Evolutionary conservation across 1,140 invertebrate genomes (phyloP), one percentile per base, ranked within the genome.

Genomic region (Ceratina calcarata): DNA sequence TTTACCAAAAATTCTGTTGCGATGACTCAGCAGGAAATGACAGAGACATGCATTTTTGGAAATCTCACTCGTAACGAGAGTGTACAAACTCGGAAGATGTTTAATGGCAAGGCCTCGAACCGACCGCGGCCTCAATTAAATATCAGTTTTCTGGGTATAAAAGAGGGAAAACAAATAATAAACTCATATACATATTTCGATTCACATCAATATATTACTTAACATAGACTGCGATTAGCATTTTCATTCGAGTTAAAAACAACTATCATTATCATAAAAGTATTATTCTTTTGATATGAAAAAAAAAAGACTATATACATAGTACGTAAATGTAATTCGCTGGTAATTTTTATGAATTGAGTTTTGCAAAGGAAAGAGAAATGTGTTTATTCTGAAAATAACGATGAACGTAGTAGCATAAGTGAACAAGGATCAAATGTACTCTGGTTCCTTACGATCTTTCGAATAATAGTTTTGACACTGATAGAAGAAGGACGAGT

Each of bases 221-320:
- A 71, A 60, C 37, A 70, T 78, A 78, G 76, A 78, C 76, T 78
- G 76, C 76, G 76, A 78, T 78, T 78, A 78, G 69, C 16, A 78
- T 72, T 72, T 78, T 72, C 32, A 32, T 78, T 78, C 68, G 22
- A 18, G 20, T 64, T 78, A 71, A 55, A 49, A 24, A 18, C 62
- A 32, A 32, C 27, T 78, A 71, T 71, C 55, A 20, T 78, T 71
- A 27, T 55, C 57, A 22, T 68, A 68, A 76, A 76, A 76, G 53
- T 67, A 57, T 75, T 62, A 72, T 72, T 78, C 32, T 64, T 71
- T 78, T 72, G 20, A 78, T 64, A 72, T 65, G 2, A n/a, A 72
- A 10, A 37, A 32, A 32, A 61, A 62, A 78, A 71, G 67, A 70
- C 66, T 57, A 69, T 62, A 45, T 45, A 45, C 37, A 70, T 77